Conservation (phyloP, 2,113 vertebrate species). For the Acinonyx jubatus region DNA sequence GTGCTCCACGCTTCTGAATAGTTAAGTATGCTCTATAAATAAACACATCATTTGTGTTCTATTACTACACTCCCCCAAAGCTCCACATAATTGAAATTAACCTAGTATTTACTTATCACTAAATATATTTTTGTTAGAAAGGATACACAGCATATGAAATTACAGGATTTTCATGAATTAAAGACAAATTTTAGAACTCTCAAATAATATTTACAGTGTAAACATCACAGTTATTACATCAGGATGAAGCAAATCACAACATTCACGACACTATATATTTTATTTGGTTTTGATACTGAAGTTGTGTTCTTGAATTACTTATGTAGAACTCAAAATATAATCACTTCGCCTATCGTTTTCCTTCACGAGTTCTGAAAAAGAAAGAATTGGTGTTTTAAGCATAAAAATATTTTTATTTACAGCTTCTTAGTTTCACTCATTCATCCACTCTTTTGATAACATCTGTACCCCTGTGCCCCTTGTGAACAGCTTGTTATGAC, state of each 20-base stretch:
- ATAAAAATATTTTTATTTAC: background rate
- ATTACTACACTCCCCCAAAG: slow-evolving; percentile 48
- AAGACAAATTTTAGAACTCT: slow-evolving; percentile 87
- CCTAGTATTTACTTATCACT: slow-evolving; percentile 81
- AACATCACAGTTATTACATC: slow-evolving; percentile 92
- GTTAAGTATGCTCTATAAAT: slow-evolving; percentile 58
- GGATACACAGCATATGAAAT: slow-evolving; percentile 87
- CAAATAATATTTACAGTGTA: slow-evolving; percentile 93
- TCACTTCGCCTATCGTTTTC: slow-evolving; percentile 82
- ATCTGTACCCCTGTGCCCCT: background rate
- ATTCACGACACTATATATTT: slow-evolving; percentile 89
- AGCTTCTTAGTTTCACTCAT: background rate
- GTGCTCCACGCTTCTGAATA: slow-evolving; percentile 40
- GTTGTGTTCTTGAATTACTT: slow-evolving; percentile 89
- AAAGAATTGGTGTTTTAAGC: slow-evolving; percentile 61
- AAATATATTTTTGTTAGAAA: slow-evolving; percentile 88
- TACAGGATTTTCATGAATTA: slow-evolving; percentile 82
- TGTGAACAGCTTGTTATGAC: background rate
- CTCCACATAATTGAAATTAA: slow-evolving; percentile 69
- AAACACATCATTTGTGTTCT: slow-evolving; percentile 38
- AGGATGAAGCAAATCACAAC: slow-evolving; percentile 89
- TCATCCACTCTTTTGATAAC: background rate
- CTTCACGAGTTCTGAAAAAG: slow-evolving; percentile 92
- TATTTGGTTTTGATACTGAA: slow-evolving; percentile 90
- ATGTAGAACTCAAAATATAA: slow-evolving; percentile 89